Evolutionary conservation across 2,888 invertebrate genomes (phyloP), one percentile per base, ranked within the genome.

Genomic region (Petrophora chlorosata): DNA sequence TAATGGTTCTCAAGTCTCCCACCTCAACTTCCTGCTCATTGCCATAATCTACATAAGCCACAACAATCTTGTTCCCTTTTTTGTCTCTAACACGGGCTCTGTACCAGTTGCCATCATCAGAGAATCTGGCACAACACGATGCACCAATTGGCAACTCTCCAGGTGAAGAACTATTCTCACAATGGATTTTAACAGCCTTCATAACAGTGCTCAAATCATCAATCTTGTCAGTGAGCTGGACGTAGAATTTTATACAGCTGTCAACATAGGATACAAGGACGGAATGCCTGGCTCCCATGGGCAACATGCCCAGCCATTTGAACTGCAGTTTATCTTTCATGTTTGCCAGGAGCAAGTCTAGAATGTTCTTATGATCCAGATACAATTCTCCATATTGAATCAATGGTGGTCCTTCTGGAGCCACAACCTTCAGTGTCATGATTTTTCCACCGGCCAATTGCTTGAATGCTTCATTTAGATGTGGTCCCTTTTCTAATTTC

Each of bases 1-100:
- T 92, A 14, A 96, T 94, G 13, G 90, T 85, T 50, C 94, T 92
- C 16, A 96, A 78, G 23, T 92, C 82, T 7, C 90, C 83, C 0
- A 90, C 75, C 4, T 91, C 79, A 1, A 97, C 93, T n/a, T 92
- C 92, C 73, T 97, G 98, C 68, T 96, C 95, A 82, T 99, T 99
- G 3, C 99, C 99, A 85, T 96, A 99, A 86, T 99, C 99, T 9
- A 99, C 94, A 84, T 97, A 99, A 2, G 94, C 91, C 0, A 99
- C 95, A 43, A 92, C 85, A 0, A 94, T 92, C 52, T 92, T 92
- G 3, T 89, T 89, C 1, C 87, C 90, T 19, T 91, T 90, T 3
- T 93, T 82, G 26, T 92, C 92, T 53, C 94, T 90, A 5, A 98
- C 92, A 71, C 93, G 92, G 0, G 97, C 98, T 59, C 99, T 91